Evolutionary conservation across 2,113 vertebrate genomes (phyloP).

Genomic region (Paramormyrops kingsleyae): DNA sequence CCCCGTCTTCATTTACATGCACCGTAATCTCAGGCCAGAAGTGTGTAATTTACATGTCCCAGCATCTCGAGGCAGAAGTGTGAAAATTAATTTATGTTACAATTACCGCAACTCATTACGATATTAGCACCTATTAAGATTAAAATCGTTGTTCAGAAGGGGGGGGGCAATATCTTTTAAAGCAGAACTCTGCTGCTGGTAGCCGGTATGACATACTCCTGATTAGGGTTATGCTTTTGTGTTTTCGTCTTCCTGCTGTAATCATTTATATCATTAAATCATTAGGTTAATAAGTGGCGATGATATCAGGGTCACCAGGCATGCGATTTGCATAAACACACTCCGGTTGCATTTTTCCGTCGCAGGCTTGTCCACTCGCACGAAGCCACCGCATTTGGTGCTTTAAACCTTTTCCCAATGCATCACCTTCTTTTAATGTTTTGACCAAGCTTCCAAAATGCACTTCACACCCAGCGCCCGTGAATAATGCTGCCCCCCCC

Average conservation of each 20-base stretch:
- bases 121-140: slow-evolving; percentile 67
- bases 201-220: background rate
- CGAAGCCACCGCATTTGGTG: background rate
- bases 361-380: background rate
- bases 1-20: slow-evolving; percentile 40
- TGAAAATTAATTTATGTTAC: slow-evolving; percentile 68
- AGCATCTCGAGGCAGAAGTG: slow-evolving; percentile 50
- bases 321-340: background rate
- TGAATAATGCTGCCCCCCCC: background rate
- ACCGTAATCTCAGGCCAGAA: slow-evolving; percentile 37
- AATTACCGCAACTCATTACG: slow-evolving; percentile 67
- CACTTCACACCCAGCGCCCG: background rate
- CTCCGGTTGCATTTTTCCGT: background rate
- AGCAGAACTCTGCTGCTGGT: background rate
- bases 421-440: background rate
- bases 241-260: background rate
- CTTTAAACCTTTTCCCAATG: background rate
- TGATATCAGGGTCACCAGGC: background rate
- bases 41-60: slow-evolving; percentile 29
- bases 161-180: background rate
- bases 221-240: background rate
- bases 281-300: background rate
- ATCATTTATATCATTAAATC: background rate
- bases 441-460: background rate
- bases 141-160: slow-evolving; percentile 58